phyloP scores from a whole-genome alignment of 2,113 vertebrate genomes.

The Chamaea fasciata region DNA sequence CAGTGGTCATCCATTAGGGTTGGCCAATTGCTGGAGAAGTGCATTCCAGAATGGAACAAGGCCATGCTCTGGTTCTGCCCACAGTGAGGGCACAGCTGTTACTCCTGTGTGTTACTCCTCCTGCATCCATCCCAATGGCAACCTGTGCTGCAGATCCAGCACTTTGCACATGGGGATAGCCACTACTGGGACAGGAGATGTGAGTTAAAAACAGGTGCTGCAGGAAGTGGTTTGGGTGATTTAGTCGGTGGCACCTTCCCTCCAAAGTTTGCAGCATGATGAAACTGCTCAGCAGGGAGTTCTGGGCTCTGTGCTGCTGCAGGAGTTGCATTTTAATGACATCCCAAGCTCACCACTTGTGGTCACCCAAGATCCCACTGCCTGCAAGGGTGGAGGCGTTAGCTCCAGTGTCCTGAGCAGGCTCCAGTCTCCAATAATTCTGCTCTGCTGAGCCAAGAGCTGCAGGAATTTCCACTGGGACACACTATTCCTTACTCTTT shows the following conservation, averaged over 20 bases:
- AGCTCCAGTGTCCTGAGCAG: background rate
- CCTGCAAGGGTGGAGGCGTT: background rate
- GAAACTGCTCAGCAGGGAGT: background rate
- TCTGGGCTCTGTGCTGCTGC: background rate
- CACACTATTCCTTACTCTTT: background rate
- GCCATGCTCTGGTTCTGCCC: background rate
- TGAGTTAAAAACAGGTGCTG: background rate
- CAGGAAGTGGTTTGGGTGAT: background rate
- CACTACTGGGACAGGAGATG: background rate
- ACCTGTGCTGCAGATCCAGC: background rate
- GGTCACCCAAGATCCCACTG: background rate
- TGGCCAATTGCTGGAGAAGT: background rate
- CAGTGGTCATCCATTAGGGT: accelerated
- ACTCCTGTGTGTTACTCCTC: background rate
- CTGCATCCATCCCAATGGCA: accelerated
- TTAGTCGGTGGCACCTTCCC: background rate
- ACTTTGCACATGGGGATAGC: background rate
- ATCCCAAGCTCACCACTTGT: background rate
- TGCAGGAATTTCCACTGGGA: background rate
- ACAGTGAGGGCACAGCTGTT: accelerated
- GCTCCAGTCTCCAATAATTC: background rate
- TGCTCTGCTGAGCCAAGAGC: background rate
- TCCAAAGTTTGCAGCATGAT: background rate
- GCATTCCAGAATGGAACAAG: background rate
- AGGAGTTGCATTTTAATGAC: background rate